Percentiles rank a stretch among this genome's conserved stretches.
Evolutionary conservation across 2,888 invertebrate species (phyloP).

Genomic region (Tachina fera): DNA sequence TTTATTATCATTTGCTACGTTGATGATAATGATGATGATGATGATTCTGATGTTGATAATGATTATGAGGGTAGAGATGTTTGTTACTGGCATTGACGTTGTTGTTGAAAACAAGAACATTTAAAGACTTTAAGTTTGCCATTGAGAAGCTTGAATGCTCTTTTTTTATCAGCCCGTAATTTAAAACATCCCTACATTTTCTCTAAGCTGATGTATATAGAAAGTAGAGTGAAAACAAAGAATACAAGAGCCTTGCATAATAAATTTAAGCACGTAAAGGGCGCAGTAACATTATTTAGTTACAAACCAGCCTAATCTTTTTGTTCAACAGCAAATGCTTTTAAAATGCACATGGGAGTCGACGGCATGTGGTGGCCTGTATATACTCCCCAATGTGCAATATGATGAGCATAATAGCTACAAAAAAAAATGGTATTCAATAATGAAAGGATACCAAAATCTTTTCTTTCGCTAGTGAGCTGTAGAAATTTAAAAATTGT

Average conservation of each 20-base stretch:
- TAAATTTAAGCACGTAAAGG: constrained; percentile 66
- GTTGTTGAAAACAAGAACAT: constrained; percentile 5
- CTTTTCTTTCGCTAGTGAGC: constrained; percentile 28
- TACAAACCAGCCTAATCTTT: constrained; percentile 57
- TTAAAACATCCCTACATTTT: constrained; percentile 2
- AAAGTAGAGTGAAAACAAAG: constrained; percentile 13
- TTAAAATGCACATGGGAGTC: constrained; percentile 59
- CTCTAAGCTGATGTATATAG: constrained; percentile 34
- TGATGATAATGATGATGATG: neutral
- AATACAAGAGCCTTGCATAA: constrained; percentile 41
- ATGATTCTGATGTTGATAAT: neutral
- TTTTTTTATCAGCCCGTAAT: constrained; percentile 54
- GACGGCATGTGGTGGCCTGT: constrained; percentile 10
- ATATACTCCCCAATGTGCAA: neutral
- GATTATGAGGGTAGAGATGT: neutral
- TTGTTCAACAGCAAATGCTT: constrained; percentile 46
- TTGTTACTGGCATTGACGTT: constrained; percentile 26
- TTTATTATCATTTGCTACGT: neutral
- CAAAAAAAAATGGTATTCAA: constrained; percentile 45
- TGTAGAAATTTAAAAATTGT: constrained; percentile 26
- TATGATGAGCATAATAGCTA: constrained; percentile 34
- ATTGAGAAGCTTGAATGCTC: constrained; percentile 45
- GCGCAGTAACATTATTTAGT: constrained; percentile 50
- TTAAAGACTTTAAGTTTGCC: constrained; percentile 14
- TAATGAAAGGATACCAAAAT: constrained; percentile 37